phyloP scores from a whole-genome alignment of 2,113 vertebrate genomes.

The Corydoras sp. region DNA sequence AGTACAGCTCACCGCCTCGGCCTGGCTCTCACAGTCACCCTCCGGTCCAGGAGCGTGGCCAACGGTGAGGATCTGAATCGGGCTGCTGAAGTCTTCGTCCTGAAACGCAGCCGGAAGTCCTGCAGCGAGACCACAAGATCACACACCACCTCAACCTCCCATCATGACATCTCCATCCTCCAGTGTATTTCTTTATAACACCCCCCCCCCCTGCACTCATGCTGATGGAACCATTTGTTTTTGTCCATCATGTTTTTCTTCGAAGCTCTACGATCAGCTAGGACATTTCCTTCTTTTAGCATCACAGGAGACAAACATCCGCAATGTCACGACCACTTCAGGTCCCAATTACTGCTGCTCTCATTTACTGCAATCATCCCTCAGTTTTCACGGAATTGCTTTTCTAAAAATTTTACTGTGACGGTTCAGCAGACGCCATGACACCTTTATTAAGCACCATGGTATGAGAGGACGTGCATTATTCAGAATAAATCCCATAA shows the following conservation, averaged over 20 bases:
- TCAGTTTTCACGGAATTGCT: not conserved
- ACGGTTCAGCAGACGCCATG: not conserved
- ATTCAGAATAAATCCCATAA: too few relatives aligned
- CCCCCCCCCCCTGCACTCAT: not conserved
- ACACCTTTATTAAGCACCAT: too few relatives aligned
- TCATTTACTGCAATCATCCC: conserved; percentile 18
- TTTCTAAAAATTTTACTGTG: not conserved
- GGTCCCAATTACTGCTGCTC: conserved; percentile 18
- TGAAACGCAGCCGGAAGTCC: conserved; percentile 79
- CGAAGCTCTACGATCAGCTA: conserved; percentile 16
- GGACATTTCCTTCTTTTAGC: conserved; percentile 40
- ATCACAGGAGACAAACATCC: conserved; percentile 27
- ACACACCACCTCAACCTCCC: conserved; percentile 3
- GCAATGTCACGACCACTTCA: conserved; percentile 9
- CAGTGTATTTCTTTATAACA: not conserved
- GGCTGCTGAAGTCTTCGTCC: conserved; percentile 74
- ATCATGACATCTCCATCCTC: not conserved
- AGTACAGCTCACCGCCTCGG: conserved; percentile 71
- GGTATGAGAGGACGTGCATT: too few relatives aligned
- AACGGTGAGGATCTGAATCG: conserved; percentile 86
- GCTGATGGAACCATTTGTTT: not conserved
- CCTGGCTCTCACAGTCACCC: conserved; percentile 66
- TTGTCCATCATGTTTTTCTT: conserved; percentile 2
- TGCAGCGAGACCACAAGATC: conserved; percentile 56
- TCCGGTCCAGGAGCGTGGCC: conserved; percentile 72